phyloP scores from a whole-genome alignment of 2,113 vertebrate genomes.

The Romanogobio albipinnatus region DNA sequence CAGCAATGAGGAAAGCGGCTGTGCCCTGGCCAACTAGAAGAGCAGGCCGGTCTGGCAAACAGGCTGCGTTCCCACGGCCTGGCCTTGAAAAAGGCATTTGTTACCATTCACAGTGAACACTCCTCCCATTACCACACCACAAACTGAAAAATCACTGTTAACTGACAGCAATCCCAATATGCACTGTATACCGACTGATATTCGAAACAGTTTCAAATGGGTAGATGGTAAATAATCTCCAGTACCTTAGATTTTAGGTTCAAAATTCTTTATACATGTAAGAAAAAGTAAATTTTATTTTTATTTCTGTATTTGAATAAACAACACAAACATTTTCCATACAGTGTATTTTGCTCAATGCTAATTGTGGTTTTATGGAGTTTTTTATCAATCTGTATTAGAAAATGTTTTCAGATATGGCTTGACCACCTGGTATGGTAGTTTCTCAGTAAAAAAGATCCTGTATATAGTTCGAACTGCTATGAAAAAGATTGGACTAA shows the following conservation, averaged over 20 bases:
- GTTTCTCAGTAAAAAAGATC: neutral
- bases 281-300: neutral
- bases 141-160: neutral
- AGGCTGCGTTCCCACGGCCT: conserved; percentile 69
- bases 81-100: conserved; percentile 24
- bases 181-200: neutral
- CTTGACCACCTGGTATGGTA: too few species aligned
- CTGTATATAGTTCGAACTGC: neutral
- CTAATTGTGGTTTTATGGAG: neutral
- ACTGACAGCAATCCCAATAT: neutral
- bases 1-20: conserved; percentile 12
- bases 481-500: neutral
- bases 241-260: neutral
- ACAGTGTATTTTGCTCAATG: too few species aligned
- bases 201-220: neutral
- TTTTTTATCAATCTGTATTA: too few species aligned
- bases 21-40: conserved; percentile 36
- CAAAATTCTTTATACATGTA: neutral
- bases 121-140: conserved; percentile 20
- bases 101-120: conserved; percentile 13
- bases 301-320: too few species aligned
- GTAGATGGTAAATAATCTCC: neutral
- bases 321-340: too few species aligned
- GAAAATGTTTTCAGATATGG: too few species aligned
- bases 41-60: conserved; percentile 46